Conservation (phyloP, 30 jellyfish, hydroid and myxozoan species). For the Nemopilema nomurai region DNA sequence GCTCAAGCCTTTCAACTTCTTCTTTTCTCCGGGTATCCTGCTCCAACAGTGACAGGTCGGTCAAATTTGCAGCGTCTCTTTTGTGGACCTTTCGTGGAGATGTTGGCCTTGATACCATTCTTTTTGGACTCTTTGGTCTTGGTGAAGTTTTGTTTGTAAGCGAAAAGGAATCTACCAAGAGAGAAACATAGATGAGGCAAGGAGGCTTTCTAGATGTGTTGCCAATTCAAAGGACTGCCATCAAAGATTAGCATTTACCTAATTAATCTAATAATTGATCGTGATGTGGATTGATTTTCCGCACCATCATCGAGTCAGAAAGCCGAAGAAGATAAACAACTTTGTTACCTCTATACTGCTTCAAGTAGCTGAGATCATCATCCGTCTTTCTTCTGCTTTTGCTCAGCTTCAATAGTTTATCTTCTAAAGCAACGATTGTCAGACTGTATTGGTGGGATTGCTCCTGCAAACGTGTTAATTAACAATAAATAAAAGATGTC, state of each 20-base stretch:
- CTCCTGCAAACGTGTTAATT: constrained; percentile 41
- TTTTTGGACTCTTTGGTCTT: constrained; percentile 44
- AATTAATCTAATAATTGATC: too few relatives aligned
- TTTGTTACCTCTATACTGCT: constrained; percentile 42
- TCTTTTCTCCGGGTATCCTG: constrained; percentile 27
- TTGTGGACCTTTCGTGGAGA: constrained; percentile 54
- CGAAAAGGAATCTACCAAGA: constrained; percentile 23
- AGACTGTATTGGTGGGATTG: constrained; percentile 67
- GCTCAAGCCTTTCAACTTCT: constrained; percentile 45
- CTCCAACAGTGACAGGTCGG: constrained; percentile 34
- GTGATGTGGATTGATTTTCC: too few relatives aligned
- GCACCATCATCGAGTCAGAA: too few relatives aligned
- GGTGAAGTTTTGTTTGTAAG: constrained; percentile 35
- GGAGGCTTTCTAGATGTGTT: too few relatives aligned
- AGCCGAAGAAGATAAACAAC: too few relatives aligned
- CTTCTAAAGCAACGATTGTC: constrained; percentile 80
- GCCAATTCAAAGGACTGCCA: too few relatives aligned
- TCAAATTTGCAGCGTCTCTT: constrained; percentile 43
- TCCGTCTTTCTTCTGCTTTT: constrained; percentile 67
- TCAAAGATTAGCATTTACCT: too few relatives aligned
- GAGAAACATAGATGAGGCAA: neutral
- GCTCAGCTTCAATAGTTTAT: constrained; percentile 51
- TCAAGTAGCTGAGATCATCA: constrained; percentile 9
- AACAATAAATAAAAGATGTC: too few relatives aligned
- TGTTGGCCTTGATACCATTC: constrained; percentile 65